Percentiles rank a stretch among this genome's conserved stretches.
Evolutionary conservation across 1,140 invertebrate genomes (phyloP).

Genomic region (Drosophila mauritiana): DNA sequence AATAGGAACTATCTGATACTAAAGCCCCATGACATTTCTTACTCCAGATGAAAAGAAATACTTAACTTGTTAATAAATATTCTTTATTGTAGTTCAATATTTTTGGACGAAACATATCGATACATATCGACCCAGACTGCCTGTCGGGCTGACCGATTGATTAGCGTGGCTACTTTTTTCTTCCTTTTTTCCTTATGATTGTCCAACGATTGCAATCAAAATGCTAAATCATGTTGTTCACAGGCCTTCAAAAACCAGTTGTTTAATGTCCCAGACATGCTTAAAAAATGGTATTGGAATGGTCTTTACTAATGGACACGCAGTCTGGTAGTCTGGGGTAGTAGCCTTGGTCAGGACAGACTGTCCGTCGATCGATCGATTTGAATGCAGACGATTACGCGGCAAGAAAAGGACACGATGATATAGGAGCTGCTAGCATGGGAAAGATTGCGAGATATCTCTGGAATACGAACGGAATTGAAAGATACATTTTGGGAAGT

Average conservation of each 20-base stretch:
- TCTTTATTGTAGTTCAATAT: too few species aligned
- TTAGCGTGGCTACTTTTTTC: conserved; percentile 35
- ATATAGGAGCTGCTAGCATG: conserved; percentile 8
- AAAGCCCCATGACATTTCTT: background rate
- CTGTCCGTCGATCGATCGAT: conserved; percentile 46
- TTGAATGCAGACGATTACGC: conserved; percentile 45
- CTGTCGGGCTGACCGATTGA: conserved; percentile 46
- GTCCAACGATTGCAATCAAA: conserved; percentile 12
- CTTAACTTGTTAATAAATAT: too few species aligned
- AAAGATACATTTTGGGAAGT: background rate
- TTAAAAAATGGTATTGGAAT: conserved; percentile 37
- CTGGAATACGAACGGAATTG: background rate
- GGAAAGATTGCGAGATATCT: conserved; percentile 24
- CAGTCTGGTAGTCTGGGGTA: conserved; percentile 21
- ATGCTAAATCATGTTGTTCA: conserved; percentile 46
- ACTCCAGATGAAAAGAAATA: too few species aligned
- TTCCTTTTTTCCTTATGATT: background rate
- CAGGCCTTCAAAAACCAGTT: conserved; percentile 41
- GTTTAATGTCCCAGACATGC: conserved; percentile 44
- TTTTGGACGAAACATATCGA: too few species aligned
- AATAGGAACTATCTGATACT: background rate
- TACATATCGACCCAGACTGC: conserved; percentile 29
- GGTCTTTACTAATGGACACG: conserved; percentile 39
- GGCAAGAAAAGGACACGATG: conserved; percentile 36
- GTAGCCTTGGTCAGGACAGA: conserved; percentile 35